Evolutionary conservation across 2,797 vertebrate genomes (phyloP).

Genomic region (Enteromius thamalakanensis): DNA sequence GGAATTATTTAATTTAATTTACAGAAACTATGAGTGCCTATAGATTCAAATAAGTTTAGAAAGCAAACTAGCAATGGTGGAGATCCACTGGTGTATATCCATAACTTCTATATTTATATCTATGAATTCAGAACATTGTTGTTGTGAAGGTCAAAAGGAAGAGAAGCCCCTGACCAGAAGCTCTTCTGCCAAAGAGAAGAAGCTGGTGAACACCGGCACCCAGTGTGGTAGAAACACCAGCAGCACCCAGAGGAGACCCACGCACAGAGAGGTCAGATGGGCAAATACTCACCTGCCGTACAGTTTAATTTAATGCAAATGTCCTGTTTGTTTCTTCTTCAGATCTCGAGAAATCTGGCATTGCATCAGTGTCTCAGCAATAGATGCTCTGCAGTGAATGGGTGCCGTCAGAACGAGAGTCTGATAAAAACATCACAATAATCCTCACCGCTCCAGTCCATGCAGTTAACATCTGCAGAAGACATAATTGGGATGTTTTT

Average conservation of each 20-base stretch:
- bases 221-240: constrained; percentile 52
- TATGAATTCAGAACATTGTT: background rate
- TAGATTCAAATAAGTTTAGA: background rate
- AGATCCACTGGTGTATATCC: background rate
- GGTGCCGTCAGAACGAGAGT: background rate
- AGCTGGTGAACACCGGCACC: constrained; percentile 58
- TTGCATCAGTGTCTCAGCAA: rapidly evolving
- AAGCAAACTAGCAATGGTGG: background rate
- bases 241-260: constrained; percentile 36
- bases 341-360: background rate
- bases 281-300: background rate
- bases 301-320: background rate
- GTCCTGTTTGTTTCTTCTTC: background rate
- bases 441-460: no score
- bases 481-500: no score
- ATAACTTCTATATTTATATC: background rate
- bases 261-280: constrained; percentile 46
- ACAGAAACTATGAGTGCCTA: background rate
- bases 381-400: background rate
- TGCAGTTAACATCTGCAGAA: no score
- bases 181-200: constrained; percentile 47
- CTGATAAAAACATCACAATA: no score
- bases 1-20: background rate
- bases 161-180: constrained; percentile 22
- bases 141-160: constrained; percentile 30